Percentiles rank a stretch among this genome's conserved stretches.
Conservation (phyloP, 2,113 vertebrate genomes). For the Tachysurus fulvidraco region DNA sequence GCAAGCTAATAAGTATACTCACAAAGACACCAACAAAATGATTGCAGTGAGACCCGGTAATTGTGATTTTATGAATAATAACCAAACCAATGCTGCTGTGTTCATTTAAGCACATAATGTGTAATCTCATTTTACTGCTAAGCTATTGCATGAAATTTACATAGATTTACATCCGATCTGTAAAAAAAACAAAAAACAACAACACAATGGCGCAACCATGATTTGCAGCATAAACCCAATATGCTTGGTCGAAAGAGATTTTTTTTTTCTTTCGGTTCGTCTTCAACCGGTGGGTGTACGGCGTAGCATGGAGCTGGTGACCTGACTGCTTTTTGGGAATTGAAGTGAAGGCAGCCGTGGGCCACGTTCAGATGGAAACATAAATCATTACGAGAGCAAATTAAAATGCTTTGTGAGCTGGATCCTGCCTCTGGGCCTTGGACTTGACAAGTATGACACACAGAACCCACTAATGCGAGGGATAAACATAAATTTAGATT, state of each 20-base stretch:
- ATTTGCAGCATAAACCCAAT: not conserved
- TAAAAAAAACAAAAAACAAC: not conserved
- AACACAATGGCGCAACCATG: not conserved
- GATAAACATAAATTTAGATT: slow-evolving; percentile 40
- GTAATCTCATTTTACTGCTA: slow-evolving; percentile 4
- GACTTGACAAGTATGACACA: slow-evolving; percentile 17
- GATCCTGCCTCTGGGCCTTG: slow-evolving; percentile 29
- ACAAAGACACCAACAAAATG: not conserved
- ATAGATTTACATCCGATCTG: slow-evolving; percentile 12
- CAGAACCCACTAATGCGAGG: slow-evolving; percentile 22
- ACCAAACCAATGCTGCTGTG: not conserved
- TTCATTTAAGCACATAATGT: slow-evolving; percentile 31
- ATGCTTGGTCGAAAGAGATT: not conserved
- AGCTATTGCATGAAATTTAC: slow-evolving; percentile 27
- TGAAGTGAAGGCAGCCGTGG: slow-evolving; percentile 8
- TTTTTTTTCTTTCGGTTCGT: not conserved
- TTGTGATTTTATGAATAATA: slow-evolving; percentile 29
- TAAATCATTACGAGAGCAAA: slow-evolving; percentile 40
- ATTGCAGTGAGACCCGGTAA: slow-evolving; percentile 14
- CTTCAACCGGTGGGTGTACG: slow-evolving; percentile 23
- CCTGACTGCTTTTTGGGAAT: slow-evolving; percentile 30
- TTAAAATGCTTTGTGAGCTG: slow-evolving; percentile 37
- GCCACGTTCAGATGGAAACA: slow-evolving; percentile 25
- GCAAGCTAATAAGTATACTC: slow-evolving; percentile 12
- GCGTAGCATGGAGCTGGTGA: not conserved